phyloP scores from a whole-genome alignment of 2,113 vertebrate genomes.

The Reinhardtius hippoglossoides region DNA sequence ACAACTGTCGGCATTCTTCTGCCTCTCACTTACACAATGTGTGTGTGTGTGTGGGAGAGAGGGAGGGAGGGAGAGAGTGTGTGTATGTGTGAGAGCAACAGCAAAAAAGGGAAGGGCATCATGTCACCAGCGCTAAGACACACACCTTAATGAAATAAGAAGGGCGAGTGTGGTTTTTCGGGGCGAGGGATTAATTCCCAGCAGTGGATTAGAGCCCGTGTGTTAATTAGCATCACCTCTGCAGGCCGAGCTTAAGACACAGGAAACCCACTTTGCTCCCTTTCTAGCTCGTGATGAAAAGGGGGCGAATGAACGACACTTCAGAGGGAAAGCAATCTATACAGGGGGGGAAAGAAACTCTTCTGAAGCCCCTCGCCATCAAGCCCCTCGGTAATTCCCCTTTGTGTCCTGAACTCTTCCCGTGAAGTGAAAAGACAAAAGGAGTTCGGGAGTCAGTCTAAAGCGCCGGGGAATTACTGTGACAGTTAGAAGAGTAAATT shows the following conservation, averaged over 20 bases:
- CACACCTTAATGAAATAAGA: constrained; percentile 17
- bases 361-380: constrained; percentile 43
- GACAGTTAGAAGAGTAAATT: constrained; percentile 63
- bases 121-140: not conserved
- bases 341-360: not conserved
- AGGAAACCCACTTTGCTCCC: constrained; percentile 6
- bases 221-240: constrained; percentile 49
- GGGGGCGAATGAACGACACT: constrained; percentile 42
- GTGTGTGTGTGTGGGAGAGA: not conserved
- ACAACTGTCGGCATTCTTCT: constrained; percentile 38
- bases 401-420: constrained; percentile 37
- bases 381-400: constrained; percentile 53
- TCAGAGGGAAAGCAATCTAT: constrained; percentile 47
- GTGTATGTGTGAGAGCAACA: not conserved
- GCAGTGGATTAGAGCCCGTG: constrained; percentile 14
- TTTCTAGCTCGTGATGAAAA: constrained; percentile 25
- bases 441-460: constrained; percentile 41
- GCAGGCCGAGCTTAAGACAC: not conserved
- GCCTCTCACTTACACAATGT: not conserved
- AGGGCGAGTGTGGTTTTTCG: constrained; percentile 11
- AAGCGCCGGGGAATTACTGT: constrained; percentile 38
- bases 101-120: not conserved
- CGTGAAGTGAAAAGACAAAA: constrained; percentile 48
- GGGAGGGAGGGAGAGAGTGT: not conserved
- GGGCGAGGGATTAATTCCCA: not conserved